Conservation (phyloP, 2,797 vertebrate genomes). For the Propithecus deckenii region DNA sequence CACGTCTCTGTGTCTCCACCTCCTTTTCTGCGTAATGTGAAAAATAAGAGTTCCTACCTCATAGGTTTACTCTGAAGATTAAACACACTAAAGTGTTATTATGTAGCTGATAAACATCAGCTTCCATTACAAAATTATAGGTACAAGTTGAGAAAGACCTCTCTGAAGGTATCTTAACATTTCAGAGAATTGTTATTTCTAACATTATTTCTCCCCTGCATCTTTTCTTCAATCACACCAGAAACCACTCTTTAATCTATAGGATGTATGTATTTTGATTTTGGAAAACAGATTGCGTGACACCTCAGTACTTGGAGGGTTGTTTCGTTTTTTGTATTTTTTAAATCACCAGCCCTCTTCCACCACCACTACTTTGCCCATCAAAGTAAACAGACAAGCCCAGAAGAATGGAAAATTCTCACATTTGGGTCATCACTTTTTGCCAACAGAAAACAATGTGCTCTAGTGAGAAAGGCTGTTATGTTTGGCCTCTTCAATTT, state of each 20-base stretch:
- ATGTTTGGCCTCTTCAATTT: neutral
- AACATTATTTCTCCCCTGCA: conserved; percentile 6
- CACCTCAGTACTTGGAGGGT: neutral
- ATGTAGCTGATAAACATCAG: neutral
- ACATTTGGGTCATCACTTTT: neutral
- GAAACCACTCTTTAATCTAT: neutral
- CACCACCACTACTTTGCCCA: neutral
- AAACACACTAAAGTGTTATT: neutral
- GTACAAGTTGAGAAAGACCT: neutral
- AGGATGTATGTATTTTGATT: neutral
- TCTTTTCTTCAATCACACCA: conserved; percentile 21
- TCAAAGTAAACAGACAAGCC: neutral
- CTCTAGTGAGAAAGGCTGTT: neutral
- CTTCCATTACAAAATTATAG: neutral
- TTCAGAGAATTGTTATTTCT: conserved; percentile 6
- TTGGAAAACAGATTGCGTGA: neutral
- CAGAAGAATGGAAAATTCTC: neutral
- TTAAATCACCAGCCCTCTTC: conserved; percentile 5
- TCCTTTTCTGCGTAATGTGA: neutral
- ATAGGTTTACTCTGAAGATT: neutral
- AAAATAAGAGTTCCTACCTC: neutral
- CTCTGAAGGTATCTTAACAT: neutral
- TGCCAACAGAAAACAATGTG: neutral
- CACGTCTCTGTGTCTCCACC: neutral
- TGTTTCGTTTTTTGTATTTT: neutral